phyloP scores from a whole-genome alignment of 2,113 vertebrate species.

The Theristicus caerulescens region DNA sequence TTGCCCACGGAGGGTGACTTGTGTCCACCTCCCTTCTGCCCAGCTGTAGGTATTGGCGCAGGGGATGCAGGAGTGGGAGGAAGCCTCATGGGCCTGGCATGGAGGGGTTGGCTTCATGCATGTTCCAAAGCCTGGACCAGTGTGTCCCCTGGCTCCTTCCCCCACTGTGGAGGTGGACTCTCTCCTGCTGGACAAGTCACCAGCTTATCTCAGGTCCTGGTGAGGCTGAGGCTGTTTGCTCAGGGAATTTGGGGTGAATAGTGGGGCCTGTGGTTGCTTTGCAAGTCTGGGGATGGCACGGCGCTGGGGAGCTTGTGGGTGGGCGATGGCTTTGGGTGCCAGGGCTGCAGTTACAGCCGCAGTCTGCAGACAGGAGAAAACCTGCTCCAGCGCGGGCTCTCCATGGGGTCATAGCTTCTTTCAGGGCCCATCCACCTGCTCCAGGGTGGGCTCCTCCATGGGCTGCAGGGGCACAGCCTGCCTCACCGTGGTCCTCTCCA shows the following conservation, averaged over 20 bases:
- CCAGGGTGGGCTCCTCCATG: too few relatives aligned
- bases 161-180: fast-evolving
- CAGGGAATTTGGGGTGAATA: not conserved
- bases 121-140: not conserved
- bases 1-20: not conserved
- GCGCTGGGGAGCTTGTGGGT: not conserved
- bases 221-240: not conserved
- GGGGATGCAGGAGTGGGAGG: not conserved
- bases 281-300: not conserved
- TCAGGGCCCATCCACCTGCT: not conserved
- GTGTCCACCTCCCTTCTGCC: not conserved
- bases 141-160: not conserved
- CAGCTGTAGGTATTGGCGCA: not conserved
- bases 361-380: not conserved
- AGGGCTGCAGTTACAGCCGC: not conserved
- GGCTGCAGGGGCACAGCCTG: too few relatives aligned
- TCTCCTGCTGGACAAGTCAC: not conserved
- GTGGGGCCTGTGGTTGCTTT: not conserved
- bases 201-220: not conserved
- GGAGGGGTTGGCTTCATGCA: not conserved
- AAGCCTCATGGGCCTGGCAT: not conserved
- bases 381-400: not conserved
- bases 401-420: not conserved
- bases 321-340: too few relatives aligned
- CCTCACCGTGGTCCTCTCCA: not conserved